phyloP scores from a whole-genome alignment of 2,797 vertebrate genomes.

The Morelia viridis region DNA sequence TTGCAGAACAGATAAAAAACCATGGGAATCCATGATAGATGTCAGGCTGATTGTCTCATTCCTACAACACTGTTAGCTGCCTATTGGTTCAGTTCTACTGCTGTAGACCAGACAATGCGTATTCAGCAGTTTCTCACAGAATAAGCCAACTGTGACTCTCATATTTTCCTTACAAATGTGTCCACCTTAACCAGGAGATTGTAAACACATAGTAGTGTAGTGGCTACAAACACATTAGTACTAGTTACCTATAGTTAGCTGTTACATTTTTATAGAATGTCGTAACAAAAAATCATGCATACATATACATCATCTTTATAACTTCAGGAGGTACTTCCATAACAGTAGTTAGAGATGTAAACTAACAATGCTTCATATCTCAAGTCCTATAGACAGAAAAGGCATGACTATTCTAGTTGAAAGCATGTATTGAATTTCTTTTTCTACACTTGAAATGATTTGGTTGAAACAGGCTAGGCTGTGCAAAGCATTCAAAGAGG shows the following conservation, averaged over 20 bases:
- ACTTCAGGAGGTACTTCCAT: neutral
- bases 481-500: neutral
- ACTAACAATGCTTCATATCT: neutral
- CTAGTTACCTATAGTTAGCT: neutral
- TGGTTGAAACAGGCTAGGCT: neutral
- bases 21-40: rapidly evolving
- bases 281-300: neutral
- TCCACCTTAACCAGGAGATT: neutral
- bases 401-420: neutral
- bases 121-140: neutral
- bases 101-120: neutral
- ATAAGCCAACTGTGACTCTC: neutral
- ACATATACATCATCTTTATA: neutral
- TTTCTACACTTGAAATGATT: neutral
- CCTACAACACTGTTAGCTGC: neutral
- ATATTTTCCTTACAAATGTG: neutral
- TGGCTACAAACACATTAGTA: neutral
- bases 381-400: neutral
- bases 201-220: neutral
- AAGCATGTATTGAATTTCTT: neutral
- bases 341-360: neutral
- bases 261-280: neutral
- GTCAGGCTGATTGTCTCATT: neutral
- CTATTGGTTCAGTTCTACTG: neutral
- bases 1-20: neutral